Evolutionary conservation across 2,797 vertebrate species (phyloP).

Genomic region (Iguana delicatissima): DNA sequence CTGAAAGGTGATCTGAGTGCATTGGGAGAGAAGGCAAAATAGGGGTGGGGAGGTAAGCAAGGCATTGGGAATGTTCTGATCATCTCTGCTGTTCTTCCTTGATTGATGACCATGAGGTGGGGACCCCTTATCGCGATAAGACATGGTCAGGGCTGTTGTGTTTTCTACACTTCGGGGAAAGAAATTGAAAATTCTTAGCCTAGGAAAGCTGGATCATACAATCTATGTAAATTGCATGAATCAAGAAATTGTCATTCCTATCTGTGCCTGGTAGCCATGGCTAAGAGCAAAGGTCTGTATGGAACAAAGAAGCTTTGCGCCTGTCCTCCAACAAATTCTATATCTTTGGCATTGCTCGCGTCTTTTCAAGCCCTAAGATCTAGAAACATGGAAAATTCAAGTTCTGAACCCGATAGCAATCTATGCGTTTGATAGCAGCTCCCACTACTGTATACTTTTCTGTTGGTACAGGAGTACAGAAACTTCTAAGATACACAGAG

Average conservation of each 20-base stretch:
- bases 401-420: background rate
- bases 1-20: background rate
- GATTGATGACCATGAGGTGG: background rate
- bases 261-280: background rate
- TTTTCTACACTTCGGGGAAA: background rate
- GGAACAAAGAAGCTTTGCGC: background rate
- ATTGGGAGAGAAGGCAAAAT: background rate
- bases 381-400: background rate
- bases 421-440: background rate
- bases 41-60: background rate
- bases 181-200: accelerated
- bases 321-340: background rate
- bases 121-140: background rate
- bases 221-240: background rate
- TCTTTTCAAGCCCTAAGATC: background rate
- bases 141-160: accelerated
- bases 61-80: background rate
- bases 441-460: background rate
- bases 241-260: background rate
- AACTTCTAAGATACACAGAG: background rate
- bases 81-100: background rate
- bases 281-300: background rate
- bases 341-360: background rate
- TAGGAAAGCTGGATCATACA: background rate
- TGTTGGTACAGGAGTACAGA: background rate